Base-by-base conservation (phyloP, 2,888 invertebrate genomes). In the Caenorhabditis sp. region DNA sequence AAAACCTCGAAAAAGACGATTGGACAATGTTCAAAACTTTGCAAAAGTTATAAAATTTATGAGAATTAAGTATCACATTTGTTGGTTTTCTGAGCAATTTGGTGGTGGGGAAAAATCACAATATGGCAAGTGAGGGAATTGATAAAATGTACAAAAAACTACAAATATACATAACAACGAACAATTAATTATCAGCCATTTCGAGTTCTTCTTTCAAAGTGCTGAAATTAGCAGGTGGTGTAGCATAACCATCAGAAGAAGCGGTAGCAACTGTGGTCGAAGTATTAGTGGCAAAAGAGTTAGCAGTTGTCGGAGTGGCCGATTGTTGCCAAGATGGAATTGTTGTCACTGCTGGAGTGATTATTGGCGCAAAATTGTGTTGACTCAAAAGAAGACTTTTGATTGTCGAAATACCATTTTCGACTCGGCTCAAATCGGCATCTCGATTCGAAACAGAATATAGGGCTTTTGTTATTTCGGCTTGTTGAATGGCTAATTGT, bases 321-420 rank as follows among this genome's bases (percentile, higher is more conserved):
- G 8, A 12, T 61, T 76, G 78, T 62, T 81, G 81, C 81, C 81
- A 81, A 10, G 72, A 70, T 10, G 81, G 81, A 58, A 79, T 74
- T 4, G 62, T 66, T 31, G 69, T 61, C 17, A 71, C 74, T 21
- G 66, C 65, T 4, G 81, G 79, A 10, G 73, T 58, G 12, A 73
- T 69, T 23, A 81, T 78, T 54, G 83, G 81, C 10, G 81, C 81
- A 57, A 86, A 86, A 54, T 86, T 84, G 62, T 83, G 82, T 60
- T 83, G 81, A 54, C 80, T 82, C 49, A 83, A 75, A 37, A 85
- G 74, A 21, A 84, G 67, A 43, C 81, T 74, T 62, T 77, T 76
- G 57, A 78, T 79, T 10, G 81, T 78, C 10, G 75, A 71, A 23
- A 79, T 77, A 49, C 77, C 79, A 54, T 74, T 74, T 79, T 81